Evolutionary conservation across 2,113 vertebrate genomes (phyloP).

Genomic region (Herpetotheres cachinnans): DNA sequence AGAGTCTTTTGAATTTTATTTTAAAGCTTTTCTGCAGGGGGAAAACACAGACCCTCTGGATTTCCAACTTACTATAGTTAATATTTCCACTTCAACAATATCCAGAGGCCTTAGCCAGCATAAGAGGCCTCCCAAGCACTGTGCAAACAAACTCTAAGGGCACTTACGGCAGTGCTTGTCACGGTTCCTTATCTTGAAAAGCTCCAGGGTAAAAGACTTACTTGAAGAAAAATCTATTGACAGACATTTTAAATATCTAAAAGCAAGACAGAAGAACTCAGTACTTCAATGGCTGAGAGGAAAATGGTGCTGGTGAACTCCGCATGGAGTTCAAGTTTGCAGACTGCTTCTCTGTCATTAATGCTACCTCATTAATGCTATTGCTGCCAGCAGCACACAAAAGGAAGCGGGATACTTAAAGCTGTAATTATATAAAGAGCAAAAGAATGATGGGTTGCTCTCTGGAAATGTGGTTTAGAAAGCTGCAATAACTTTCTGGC

Average conservation of each 20-base stretch:
- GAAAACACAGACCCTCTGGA: not conserved
- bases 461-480: not conserved
- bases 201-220: not conserved
- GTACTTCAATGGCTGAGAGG: not conserved
- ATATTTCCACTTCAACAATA: not conserved
- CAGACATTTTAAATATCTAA: not conserved
- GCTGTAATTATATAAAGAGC: not conserved
- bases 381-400: not conserved
- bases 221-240: not conserved
- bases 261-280: not conserved
- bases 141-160: slow-evolving; percentile 31
- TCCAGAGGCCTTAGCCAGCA: not conserved
- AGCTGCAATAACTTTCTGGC: not conserved
- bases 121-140: not conserved
- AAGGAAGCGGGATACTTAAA: not conserved
- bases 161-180: not conserved
- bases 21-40: not conserved
- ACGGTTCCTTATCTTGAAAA: not conserved
- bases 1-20: not conserved
- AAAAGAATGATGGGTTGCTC: not conserved
- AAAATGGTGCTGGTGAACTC: not conserved
- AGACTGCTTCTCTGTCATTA: not conserved
- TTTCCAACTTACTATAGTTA: not conserved
- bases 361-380: not conserved
- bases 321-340: not conserved